These are phyloP conservation scores for Diloba caeruleocephala DNA, from an alignment of 2,888 invertebrate genomes.

Conservation along the genomic window DNA sequence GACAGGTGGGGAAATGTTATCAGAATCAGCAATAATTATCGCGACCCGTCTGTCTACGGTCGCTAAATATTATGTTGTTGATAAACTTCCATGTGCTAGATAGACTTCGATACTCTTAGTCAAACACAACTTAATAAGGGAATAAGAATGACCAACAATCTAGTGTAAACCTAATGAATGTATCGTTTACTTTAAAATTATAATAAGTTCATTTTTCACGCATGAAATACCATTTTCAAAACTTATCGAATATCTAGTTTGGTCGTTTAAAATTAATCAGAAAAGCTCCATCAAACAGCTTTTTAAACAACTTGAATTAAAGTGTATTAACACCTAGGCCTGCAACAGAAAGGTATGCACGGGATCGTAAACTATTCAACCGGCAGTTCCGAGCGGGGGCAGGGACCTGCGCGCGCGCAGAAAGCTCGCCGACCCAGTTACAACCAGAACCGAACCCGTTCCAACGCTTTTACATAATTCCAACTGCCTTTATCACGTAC, in stretches of 20 bases:
- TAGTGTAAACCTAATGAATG: too few relatives aligned
- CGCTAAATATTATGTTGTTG: slow-evolving; percentile 20
- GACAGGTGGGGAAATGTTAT: slow-evolving; percentile 11
- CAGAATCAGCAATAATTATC: slow-evolving; percentile 17
- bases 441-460: slow-evolving; percentile 59
- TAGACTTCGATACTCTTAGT: slow-evolving; percentile 3
- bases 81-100: slow-evolving; percentile 20
- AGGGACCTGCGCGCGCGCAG: slow-evolving; percentile 65
- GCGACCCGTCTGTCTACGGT: slow-evolving; percentile 8
- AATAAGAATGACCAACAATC: too few relatives aligned
- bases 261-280: slow-evolving; percentile 17
- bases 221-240: not conserved
- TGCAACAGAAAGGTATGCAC: slow-evolving; percentile 28
- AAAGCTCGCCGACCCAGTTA: slow-evolving; percentile 81
- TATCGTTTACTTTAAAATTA: too few relatives aligned
- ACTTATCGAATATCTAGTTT: not conserved
- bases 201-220: not conserved
- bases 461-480: slow-evolving; percentile 66
- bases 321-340: slow-evolving; percentile 21
- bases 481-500: slow-evolving; percentile 52
- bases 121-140: too few relatives aligned
- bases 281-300: slow-evolving; percentile 24
- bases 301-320: too few relatives aligned
- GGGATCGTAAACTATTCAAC: slow-evolving; percentile 47
- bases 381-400: slow-evolving; percentile 55